Evolutionary conservation across 2,888 invertebrate genomes (phyloP).

Genomic region (Formica aserva): DNA sequence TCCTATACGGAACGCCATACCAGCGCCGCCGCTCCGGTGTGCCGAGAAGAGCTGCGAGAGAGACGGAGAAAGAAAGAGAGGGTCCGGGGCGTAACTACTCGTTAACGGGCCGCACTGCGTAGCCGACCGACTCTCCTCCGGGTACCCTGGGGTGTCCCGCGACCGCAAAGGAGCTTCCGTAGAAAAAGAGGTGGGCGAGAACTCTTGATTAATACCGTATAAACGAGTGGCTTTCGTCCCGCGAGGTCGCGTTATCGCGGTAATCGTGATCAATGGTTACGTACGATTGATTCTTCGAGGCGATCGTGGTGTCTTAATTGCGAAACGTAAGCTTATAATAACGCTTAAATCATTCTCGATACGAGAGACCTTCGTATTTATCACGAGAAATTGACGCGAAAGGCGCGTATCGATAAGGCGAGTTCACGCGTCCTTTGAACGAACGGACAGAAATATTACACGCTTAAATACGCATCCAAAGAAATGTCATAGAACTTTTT

Average conservation of each 20-base stretch:
- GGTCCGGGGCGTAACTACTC: conserved; percentile 75
- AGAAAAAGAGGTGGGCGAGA: conserved; percentile 62
- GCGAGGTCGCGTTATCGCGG: not conserved
- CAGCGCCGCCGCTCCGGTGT: conserved; percentile 64
- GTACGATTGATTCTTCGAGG: conserved; percentile 15
- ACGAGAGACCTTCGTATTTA: conserved; percentile 9
- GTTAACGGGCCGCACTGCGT: conserved; percentile 74
- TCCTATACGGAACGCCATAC: conserved; percentile 83
- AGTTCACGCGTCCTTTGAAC: not conserved
- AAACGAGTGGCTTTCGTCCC: conserved; percentile 33
- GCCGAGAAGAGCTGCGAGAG: conserved; percentile 50
- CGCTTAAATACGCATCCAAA: not conserved
- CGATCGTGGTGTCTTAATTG: conserved; percentile 1
- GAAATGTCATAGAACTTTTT: not conserved
- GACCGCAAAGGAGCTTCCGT: conserved; percentile 78
- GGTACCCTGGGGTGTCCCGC: conserved; percentile 72
- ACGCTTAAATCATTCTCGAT: conserved; percentile 17
- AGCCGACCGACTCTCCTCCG: conserved; percentile 59
- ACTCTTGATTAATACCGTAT: conserved; percentile 69
- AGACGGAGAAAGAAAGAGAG: conserved; percentile 38
- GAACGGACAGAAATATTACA: not conserved
- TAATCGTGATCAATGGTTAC: conserved; percentile 16
- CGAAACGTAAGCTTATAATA: not conserved
- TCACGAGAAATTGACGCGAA: conserved; percentile 4
- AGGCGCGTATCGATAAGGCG: not conserved